A percentile compares a stretch with the other conserved stretches of the same genome.
Conservation (phyloP, 2,888 invertebrate genomes). For the Tetropium fuscum region DNA sequence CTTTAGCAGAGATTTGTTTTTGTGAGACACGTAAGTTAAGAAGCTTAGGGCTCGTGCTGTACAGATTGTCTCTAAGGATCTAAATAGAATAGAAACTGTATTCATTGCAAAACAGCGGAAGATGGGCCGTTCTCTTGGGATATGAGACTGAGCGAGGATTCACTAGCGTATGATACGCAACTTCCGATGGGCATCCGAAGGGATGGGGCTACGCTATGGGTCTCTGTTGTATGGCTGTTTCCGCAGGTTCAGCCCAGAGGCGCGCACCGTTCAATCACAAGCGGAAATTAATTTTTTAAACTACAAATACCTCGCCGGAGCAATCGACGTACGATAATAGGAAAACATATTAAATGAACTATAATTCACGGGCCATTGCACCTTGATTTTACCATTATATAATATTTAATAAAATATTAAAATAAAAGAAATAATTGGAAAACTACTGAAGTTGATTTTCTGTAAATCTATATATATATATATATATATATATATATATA, state of each 20-base stretch:
- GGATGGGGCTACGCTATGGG: slow-evolving; percentile 31
- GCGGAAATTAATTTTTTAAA: slow-evolving; percentile 4
- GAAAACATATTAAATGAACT: no score
- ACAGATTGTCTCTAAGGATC: slow-evolving; percentile 44
- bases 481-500: no score
- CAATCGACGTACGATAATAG: no score
- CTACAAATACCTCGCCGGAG: background rate
- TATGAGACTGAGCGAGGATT: slow-evolving; percentile 23
- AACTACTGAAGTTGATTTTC: no score
- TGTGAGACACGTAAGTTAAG: slow-evolving; percentile 46
- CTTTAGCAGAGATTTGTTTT: slow-evolving; percentile 45
- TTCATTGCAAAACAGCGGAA: slow-evolving; percentile 50
- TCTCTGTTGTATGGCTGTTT: slow-evolving; percentile 24
- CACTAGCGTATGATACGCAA: slow-evolving; percentile 32
- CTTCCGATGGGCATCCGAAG: slow-evolving; percentile 38
- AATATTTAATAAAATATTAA: no score
- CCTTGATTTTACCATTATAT: no score
- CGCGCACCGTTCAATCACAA: slow-evolving; percentile 15
- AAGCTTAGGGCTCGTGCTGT: slow-evolving; percentile 39
- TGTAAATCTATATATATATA: no score
- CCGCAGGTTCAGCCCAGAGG: slow-evolving; percentile 23
- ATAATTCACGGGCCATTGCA: no score
- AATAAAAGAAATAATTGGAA: no score
- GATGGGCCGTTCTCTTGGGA: slow-evolving; percentile 20
- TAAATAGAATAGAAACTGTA: slow-evolving; percentile 58